Evolutionary conservation across 2,888 invertebrate genomes (phyloP).

Genomic region (Hartigia nigra): DNA sequence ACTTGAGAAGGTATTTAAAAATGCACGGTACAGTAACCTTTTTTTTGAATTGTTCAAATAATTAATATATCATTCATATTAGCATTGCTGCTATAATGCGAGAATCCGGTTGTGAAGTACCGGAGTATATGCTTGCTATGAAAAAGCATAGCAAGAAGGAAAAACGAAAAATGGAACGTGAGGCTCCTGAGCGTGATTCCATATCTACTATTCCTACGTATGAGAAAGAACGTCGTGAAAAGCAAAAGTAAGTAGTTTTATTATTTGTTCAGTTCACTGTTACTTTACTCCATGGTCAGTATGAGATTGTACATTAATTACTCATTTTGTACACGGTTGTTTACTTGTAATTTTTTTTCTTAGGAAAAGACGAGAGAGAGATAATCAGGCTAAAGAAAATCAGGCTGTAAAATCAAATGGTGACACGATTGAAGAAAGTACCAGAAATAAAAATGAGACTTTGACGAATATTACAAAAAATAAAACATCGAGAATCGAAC

Average conservation of each 20-base stretch:
- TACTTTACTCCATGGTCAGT: background rate
- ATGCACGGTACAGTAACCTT: background rate
- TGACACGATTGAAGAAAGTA: background rate
- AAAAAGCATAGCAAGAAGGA: constrained; percentile 76
- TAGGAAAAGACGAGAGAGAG: constrained; percentile 1
- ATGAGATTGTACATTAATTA: background rate
- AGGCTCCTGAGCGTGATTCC: constrained; percentile 74
- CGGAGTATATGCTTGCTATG: constrained; percentile 87
- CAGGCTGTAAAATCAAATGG: background rate
- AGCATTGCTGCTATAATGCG: constrained; percentile 92
- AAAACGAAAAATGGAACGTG: constrained; percentile 67
- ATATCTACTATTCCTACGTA: constrained; percentile 72
- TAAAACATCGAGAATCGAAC: background rate
- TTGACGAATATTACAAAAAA: background rate
- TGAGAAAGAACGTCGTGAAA: constrained; percentile 62
- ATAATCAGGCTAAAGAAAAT: background rate
- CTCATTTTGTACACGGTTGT: background rate
- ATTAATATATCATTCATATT: constrained; percentile 35
- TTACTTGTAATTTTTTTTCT: background rate
- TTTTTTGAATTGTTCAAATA: background rate
- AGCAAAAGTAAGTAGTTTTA: constrained; percentile 60
- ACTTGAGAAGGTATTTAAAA: constrained; percentile 78
- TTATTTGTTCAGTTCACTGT: background rate
- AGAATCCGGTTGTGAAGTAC: constrained; percentile 92
- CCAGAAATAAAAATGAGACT: background rate